These are phyloP conservation scores for Harpalus rubripes DNA, from an alignment of 2,888 invertebrate genomes.

Conservation along the genomic window DNA sequence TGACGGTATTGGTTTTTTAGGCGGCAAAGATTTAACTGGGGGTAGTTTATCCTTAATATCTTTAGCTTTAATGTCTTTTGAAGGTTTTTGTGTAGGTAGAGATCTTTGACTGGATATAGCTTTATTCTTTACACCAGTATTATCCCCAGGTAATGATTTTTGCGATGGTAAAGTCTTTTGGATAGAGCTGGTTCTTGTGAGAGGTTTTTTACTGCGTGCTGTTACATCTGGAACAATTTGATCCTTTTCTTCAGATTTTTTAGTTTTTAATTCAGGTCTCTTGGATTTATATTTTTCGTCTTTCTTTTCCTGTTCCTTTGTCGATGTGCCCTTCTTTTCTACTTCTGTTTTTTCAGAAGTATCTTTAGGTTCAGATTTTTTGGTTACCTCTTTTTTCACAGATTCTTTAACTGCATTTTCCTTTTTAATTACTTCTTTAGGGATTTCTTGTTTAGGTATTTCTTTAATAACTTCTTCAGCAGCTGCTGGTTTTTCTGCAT, in stretches of 20 bases:
- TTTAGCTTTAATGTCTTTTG: conserved; percentile 73
- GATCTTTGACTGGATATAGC: conserved; percentile 65
- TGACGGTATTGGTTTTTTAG: conserved; percentile 73
- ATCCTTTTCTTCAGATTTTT: conserved; percentile 75
- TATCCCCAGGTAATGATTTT: conserved; percentile 67
- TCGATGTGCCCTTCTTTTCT: conserved; percentile 73
- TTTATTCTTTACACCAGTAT: conserved; percentile 58
- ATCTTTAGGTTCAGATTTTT: conserved; percentile 70
- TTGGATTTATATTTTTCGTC: conserved; percentile 66
- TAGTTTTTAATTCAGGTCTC: conserved; percentile 69
- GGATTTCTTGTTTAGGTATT: conserved; percentile 69
- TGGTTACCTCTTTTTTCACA: conserved; percentile 64
- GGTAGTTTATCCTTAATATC: conserved; percentile 76
- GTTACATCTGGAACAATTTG: conserved; percentile 77
- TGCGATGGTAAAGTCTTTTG: conserved; percentile 68
- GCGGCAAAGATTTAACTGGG: conserved; percentile 78
- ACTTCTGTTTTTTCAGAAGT: conserved; percentile 74
- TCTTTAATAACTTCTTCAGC: conserved; percentile 68
- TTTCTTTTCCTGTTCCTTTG: conserved; percentile 78
- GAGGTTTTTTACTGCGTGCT: conserved; percentile 71
- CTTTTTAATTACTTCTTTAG: conserved; percentile 69
- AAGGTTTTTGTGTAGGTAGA: conserved; percentile 67
- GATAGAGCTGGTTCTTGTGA: conserved; percentile 50
- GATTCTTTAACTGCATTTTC: conserved; percentile 70
- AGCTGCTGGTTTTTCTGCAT: conserved; percentile 4